Conservation (phyloP, 2,113 vertebrate genomes). For the Eurypyga helias region DNA sequence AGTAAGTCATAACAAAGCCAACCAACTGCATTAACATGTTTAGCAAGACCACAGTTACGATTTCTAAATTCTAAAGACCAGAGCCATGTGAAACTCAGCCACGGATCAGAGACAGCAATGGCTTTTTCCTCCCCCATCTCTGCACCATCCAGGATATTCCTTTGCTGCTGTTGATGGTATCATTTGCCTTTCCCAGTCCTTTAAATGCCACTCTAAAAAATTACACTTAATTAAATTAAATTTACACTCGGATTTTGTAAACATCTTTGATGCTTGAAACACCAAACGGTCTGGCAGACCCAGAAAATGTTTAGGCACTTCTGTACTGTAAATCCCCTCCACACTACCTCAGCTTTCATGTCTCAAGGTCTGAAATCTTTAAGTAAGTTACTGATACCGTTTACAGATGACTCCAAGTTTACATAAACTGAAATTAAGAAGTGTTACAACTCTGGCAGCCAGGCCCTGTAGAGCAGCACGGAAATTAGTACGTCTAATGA, state of each 20-base stretch:
- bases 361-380: not conserved
- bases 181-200: not conserved
- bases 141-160: not conserved
- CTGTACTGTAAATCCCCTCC: not conserved
- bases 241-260: not conserved
- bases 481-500: not conserved
- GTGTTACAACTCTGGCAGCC: constrained; percentile 2
- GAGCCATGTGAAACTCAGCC: not conserved
- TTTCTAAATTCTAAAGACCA: not conserved
- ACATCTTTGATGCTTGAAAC: not conserved
- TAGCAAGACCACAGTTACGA: constrained; percentile 34
- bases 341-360: not conserved
- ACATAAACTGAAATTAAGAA: not conserved
- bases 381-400: not conserved
- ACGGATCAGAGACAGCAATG: not conserved
- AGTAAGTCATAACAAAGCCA: constrained; percentile 54
- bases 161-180: not conserved
- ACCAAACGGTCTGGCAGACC: not conserved
- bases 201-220: not conserved
- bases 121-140: not conserved
- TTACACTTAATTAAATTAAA: not conserved
- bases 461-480: not conserved
- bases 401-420: constrained; percentile 1
- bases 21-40: constrained; percentile 26
- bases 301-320: not conserved